These are phyloP conservation scores for Nomada goodeniana DNA, from an alignment of 2,888 invertebrate genomes.

Conservation along the genomic window DNA sequence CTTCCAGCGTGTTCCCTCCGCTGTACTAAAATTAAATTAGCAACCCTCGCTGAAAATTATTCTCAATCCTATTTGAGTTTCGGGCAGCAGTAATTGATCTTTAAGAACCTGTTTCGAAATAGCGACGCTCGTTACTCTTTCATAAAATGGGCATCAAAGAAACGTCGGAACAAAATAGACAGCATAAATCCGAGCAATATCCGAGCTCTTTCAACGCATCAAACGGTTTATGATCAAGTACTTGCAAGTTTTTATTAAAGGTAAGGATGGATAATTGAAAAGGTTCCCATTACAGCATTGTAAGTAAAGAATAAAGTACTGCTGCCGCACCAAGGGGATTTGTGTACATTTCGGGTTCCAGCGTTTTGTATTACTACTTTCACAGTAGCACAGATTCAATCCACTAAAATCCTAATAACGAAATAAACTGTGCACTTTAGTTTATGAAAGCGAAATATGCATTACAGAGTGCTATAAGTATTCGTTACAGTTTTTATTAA, in stretches of 20 bases:
- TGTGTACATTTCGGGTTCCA: too few relatives aligned
- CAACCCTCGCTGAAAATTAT: neutral
- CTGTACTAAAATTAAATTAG: too few relatives aligned
- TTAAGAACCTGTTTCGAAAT: neutral
- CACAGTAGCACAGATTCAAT: too few relatives aligned
- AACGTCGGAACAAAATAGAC: neutral
- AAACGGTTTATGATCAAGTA: conserved; percentile 8
- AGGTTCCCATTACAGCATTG: neutral
- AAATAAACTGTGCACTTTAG: too few relatives aligned
- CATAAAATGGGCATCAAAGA: conserved; percentile 1
- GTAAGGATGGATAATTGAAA: conserved; percentile 1
- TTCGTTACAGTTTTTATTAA: too few relatives aligned
- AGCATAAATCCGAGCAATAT: conserved; percentile 8
- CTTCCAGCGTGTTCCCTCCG: too few relatives aligned
- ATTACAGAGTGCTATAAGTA: too few relatives aligned
- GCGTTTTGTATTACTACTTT: too few relatives aligned
- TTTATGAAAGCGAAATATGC: too few relatives aligned
- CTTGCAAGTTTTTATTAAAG: conserved; percentile 19
- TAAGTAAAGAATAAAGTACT: neutral
- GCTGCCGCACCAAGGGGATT: neutral
- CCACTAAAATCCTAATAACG: too few relatives aligned
- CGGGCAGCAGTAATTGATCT: neutral
- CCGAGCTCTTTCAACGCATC: conserved; percentile 4
- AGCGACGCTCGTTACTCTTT: neutral
- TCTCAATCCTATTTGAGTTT: neutral